Evolutionary conservation across 2,797 vertebrate species (phyloP), one percentile per base, ranked within the genome.

Genomic region (Nyctibius grandis): DNA sequence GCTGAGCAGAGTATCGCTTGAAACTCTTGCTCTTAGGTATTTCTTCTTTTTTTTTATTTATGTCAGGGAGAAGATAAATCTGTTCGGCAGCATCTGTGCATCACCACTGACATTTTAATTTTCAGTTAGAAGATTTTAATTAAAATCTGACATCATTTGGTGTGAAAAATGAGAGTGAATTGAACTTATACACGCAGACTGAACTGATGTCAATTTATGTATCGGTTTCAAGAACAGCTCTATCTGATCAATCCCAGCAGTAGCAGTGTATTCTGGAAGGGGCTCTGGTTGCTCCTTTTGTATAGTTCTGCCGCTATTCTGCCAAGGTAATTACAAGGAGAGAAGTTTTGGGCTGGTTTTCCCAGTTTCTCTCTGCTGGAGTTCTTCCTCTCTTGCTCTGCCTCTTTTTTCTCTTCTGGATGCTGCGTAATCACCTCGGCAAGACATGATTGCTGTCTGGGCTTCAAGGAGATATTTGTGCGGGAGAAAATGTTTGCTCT

Each of bases 61-160:
- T 2, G 2, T 81, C 85, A 70, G 28, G 50, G 73, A 95, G 64
- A 89, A 84, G 47, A 93, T 91, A 70, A 75, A 75, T 96, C 26
- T 84, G 57, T 93, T 91, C 85, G 92, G 91, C 78, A 95, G 79
- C 75, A 56, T 95, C 77, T 92, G 34, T 94, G 78, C 67, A 93
- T 95, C 94, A 79, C 60, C 76, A 22, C 64, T 95, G 88, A 85
- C 89, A 89, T 91, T 97, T 97, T 92, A 95, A 96, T 96, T 97
- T 97, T 96, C 75, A 87, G 79, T 91, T 91, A 93, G 95, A 97
- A 61, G 23, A 79, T 85, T 96, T 94, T 93, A 96, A 97, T 96
- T 97, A 95, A 97, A 96, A 86, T 92, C 38, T 60, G 91, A 84
- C 45, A 93, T 95, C 50, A 80, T 57, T 96, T 92, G 69, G n/a